Evolutionary conservation across 2,888 invertebrate genomes (phyloP), one percentile per base, ranked within the genome.

Genomic region (Mythimna impura): DNA sequence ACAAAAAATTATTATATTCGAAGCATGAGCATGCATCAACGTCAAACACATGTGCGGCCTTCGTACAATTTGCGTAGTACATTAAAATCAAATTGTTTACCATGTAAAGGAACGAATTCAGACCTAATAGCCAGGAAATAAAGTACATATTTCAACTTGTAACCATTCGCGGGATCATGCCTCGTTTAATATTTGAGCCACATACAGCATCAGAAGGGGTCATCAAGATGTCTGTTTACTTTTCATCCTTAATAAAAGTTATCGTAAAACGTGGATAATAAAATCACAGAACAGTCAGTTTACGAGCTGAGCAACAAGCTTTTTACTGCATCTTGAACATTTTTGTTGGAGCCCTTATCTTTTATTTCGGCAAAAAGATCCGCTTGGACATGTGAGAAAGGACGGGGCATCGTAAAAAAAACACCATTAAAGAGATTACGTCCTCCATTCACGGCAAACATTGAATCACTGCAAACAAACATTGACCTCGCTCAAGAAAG

Each of bases 31-130:
- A 83, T 85, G 84, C 80, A 85, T 83, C 71, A 83, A 77, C 73
- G 71, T 85, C 80, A 76, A 73, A 75, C 79, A 84, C 77, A 79
- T 78, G 67, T 78, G 73, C 66, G 90, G 83, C 88, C 91, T 88
- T 88, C 85, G 60, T 82, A 80, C 78, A 83, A 87, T 87, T 87
- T 87, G 78, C 87, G 83, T 82, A 82, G 85, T 84, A 85, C 72
- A 80, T 86, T 80, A 85, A 86, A 71, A 82, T 71, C 36, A 64
- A 86, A 73, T 61, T 71, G 36, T 67, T 71, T 71, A 67, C 55
- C 68, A 58, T n/a, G 69, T 60, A 25, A 20, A 78, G 77, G 73
- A 67, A 40, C 20, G 5, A 79, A 75, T 68, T 60, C 50, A 55
- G 36, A 84, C 67, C 58, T 73, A 78, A 72, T 36, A 1, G 0